Percentiles rank a stretch among this genome's conserved stretches.
phyloP scores from a whole-genome alignment of 2,113 vertebrate genomes.

The Willisornis vidua region DNA sequence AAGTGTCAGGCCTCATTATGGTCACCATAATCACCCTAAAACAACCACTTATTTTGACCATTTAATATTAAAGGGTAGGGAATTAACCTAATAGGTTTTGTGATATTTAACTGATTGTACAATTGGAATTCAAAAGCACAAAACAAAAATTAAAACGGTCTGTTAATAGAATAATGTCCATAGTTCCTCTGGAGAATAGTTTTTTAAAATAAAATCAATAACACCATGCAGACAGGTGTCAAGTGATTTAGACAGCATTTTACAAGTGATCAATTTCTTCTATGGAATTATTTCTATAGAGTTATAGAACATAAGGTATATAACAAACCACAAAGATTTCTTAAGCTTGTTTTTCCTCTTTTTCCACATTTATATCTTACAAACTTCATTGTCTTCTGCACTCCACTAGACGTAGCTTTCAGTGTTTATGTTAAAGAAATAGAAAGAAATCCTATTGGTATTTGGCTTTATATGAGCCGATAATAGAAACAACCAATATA shows the following conservation, averaged over 20 bases:
- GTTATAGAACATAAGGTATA: not conserved
- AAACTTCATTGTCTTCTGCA: not conserved
- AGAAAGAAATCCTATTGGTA: not conserved
- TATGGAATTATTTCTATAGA: not conserved
- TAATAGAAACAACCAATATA: not conserved
- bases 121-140: not conserved
- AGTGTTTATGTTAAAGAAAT: not conserved
- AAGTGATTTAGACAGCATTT: not conserved
- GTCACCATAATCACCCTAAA: conserved; percentile 79
- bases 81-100: conserved; percentile 65
- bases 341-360: not conserved
- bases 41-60: conserved; percentile 66
- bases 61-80: conserved; percentile 55
- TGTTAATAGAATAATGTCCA: not conserved
- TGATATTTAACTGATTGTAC: conserved; percentile 31
- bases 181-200: not conserved
- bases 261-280: not conserved
- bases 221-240: not conserved
- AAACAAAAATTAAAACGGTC: not conserved
- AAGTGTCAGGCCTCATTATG: conserved; percentile 90
- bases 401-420: not conserved
- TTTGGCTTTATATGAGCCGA: not conserved
- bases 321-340: not conserved
- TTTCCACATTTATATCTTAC: not conserved
- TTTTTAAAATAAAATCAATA: not conserved